Conservation (phyloP, 2,888 invertebrate genomes). For the Nomada fabriciana region DNA sequence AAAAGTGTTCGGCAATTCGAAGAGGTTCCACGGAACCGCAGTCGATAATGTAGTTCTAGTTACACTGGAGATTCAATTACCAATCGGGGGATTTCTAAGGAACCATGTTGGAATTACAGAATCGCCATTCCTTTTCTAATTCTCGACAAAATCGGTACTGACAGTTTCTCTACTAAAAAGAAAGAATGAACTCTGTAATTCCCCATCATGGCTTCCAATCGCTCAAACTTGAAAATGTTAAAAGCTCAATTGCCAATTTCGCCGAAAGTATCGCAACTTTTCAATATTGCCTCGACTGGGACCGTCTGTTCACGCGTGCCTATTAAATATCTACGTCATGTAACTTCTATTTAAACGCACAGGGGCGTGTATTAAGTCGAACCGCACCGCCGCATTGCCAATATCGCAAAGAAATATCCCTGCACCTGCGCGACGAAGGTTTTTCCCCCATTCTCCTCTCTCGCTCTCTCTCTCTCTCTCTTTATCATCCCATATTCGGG, state of each 20-base stretch:
- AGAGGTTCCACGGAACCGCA: conserved; percentile 8
- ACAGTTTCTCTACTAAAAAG: neutral
- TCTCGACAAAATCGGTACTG: neutral
- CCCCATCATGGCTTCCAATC: neutral
- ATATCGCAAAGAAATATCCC: conserved; percentile 24
- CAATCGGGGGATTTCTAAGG: neutral
- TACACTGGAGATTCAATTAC: neutral
- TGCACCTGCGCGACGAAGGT: conserved; percentile 39
- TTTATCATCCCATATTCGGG: conserved; percentile 5
- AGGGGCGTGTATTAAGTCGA: conserved; percentile 48
- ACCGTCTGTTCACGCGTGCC: conserved; percentile 43
- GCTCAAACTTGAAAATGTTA: neutral
- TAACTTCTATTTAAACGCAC: conserved; percentile 55
- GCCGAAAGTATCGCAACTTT: too few relatives aligned
- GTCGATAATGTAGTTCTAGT: conserved; percentile 19
- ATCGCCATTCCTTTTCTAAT: neutral
- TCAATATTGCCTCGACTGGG: conserved; percentile 25
- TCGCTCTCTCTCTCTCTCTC: neutral
- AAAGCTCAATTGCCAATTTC: too few relatives aligned
- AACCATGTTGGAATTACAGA: neutral
- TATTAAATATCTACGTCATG: conserved; percentile 53
- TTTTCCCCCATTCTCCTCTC: neutral
- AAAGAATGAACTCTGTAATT: conserved; percentile 7
- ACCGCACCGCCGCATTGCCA: conserved; percentile 46
- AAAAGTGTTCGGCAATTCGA: neutral